Percentiles rank a stretch among this genome's conserved stretches.
Evolutionary conservation across 2,888 invertebrate species (phyloP).

Genomic region (Folsomia manolachei): DNA sequence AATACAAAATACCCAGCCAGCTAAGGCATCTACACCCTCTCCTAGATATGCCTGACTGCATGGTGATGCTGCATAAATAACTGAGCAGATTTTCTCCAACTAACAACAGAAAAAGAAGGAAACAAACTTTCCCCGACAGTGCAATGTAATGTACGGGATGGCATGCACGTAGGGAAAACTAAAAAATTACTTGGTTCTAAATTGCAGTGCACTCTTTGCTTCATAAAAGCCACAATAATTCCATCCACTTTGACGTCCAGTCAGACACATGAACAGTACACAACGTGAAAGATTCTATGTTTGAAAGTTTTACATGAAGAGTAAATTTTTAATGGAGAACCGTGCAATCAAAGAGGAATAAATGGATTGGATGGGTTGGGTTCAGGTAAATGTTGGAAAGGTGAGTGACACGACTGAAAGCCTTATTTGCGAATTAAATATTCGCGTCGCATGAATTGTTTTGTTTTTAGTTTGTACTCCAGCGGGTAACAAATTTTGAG

Average conservation of each 20-base stretch:
- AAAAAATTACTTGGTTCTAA: not conserved
- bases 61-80: constrained; percentile 21
- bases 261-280: too few relatives aligned
- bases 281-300: not conserved
- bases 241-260: not conserved
- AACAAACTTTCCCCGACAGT: constrained; percentile 6
- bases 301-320: not conserved
- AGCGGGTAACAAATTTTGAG: too few relatives aligned
- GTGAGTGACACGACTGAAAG: too few relatives aligned
- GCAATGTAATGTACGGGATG: too few relatives aligned
- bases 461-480: too few relatives aligned
- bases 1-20: constrained; percentile 20
- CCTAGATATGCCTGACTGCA: too few relatives aligned
- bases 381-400: not conserved
- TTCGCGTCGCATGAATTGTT: too few relatives aligned
- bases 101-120: not conserved
- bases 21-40: too few relatives aligned
- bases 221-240: constrained; percentile 6
- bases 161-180: too few relatives aligned
- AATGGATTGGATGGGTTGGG: not conserved
- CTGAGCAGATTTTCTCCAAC: not conserved
- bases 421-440: too few relatives aligned
- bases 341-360: not conserved
- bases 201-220: not conserved
- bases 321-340: constrained; percentile 2